phyloP scores from a whole-genome alignment of 2,888 invertebrate species.

The Hartigia nigra region DNA sequence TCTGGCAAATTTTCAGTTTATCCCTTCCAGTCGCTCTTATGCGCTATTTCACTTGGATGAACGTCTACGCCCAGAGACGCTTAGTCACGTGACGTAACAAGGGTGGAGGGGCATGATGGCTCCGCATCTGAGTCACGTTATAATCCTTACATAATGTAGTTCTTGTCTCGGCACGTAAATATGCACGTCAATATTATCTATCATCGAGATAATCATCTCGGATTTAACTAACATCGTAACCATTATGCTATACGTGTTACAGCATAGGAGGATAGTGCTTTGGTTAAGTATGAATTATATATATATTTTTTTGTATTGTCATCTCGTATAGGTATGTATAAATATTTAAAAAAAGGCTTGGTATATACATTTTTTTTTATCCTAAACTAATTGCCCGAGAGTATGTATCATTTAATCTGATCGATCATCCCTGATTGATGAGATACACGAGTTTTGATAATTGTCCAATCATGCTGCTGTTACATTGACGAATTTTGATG shows the following conservation, averaged over 20 bases:
- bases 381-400: neutral
- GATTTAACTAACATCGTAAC: neutral
- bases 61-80: slow-evolving; percentile 7
- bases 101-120: slow-evolving; percentile 4
- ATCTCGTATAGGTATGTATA: neutral
- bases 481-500: neutral
- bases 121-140: neutral
- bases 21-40: neutral
- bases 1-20: neutral
- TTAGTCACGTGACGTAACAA: slow-evolving; percentile 12
- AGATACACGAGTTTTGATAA: neutral
- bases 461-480: neutral
- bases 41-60: neutral
- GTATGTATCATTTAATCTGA: neutral
- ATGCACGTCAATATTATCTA: slow-evolving; percentile 3
- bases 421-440: neutral
- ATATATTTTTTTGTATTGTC: neutral
- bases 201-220: neutral
- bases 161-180: slow-evolving; percentile 1
- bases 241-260: neutral
- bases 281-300: neutral
- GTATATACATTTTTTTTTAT: neutral
- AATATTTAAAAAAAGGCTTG: neutral
- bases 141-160: neutral
- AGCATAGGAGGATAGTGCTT: neutral